Conservation (phyloP, 1,140 invertebrate genomes). For the Stegodyphus dumicola region DNA sequence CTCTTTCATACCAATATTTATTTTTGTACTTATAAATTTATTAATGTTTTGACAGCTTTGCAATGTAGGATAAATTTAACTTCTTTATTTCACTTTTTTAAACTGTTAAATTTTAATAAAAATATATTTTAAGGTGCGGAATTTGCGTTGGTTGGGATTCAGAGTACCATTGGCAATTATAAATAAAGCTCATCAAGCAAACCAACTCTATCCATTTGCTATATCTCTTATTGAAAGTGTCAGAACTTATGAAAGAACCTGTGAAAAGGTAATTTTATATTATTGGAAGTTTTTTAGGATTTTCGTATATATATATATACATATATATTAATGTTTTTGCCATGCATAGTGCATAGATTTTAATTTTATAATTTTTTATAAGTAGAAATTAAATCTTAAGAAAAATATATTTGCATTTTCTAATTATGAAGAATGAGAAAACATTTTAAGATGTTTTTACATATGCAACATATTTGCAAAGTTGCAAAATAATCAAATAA, state of each 20-base stretch:
- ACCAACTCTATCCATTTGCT: conserved; percentile 98
- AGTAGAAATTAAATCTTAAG: no score
- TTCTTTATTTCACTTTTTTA: no score
- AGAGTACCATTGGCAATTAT: conserved; percentile 97
- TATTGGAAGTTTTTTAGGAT: neutral
- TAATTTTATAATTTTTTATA: no score
- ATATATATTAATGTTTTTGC: neutral
- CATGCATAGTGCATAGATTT: no score
- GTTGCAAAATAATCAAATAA: no score
- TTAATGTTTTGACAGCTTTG: neutral
- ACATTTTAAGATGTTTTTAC: no score
- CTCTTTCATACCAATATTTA: conserved; percentile 21
- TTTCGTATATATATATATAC: no score
- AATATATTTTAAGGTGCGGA: conserved; percentile 78
- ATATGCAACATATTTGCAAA: no score
- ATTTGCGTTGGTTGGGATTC: conserved; percentile 96
- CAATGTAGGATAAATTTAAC: neutral
- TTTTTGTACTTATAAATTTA: neutral
- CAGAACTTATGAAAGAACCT: conserved; percentile 93
- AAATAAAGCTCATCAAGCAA: conserved; percentile 98
- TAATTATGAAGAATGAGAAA: no score
- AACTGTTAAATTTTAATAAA: no score
- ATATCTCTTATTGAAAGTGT: conserved; percentile 98
- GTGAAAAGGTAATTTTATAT: conserved; percentile 85
- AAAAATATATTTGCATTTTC: no score